Evolutionary conservation across 2,113 vertebrate genomes (phyloP).

Genomic region (Ramphastos sulfuratus): DNA sequence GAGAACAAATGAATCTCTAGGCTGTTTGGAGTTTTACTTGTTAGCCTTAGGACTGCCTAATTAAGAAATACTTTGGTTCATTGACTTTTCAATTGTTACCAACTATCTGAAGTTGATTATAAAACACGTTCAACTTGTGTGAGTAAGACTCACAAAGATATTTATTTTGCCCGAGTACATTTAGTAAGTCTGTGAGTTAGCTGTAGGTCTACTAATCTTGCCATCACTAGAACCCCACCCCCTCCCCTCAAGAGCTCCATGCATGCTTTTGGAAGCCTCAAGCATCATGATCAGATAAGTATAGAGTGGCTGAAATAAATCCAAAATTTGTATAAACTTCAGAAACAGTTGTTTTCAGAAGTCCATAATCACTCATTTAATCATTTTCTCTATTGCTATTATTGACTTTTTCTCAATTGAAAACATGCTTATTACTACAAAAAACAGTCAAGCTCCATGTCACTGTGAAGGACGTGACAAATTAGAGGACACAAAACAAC

Average conservation of each 20-base stretch:
- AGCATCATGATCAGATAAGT: background rate
- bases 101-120: background rate
- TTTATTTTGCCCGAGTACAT: background rate
- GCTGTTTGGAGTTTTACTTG: conserved; percentile 14
- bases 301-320: background rate
- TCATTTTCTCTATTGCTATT: background rate
- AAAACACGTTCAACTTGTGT: background rate
- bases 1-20: background rate
- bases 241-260: background rate
- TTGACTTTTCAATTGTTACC: conserved; percentile 1
- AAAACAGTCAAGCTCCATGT: background rate
- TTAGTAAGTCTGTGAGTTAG: background rate
- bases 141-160: background rate
- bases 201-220: background rate
- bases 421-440: background rate
- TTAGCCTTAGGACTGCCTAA: background rate
- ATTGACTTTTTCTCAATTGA: background rate
- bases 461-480: accelerated
- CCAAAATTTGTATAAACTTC: background rate
- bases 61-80: background rate
- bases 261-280: background rate
- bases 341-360: background rate
- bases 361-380: background rate
- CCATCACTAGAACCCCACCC: background rate
- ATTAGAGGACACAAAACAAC: background rate